A percentile compares a stretch with the other conserved stretches of the same genome.
Conservation (phyloP, 30 jellyfish, hydroid and myxozoan species). For the Pelagia noctiluca region DNA sequence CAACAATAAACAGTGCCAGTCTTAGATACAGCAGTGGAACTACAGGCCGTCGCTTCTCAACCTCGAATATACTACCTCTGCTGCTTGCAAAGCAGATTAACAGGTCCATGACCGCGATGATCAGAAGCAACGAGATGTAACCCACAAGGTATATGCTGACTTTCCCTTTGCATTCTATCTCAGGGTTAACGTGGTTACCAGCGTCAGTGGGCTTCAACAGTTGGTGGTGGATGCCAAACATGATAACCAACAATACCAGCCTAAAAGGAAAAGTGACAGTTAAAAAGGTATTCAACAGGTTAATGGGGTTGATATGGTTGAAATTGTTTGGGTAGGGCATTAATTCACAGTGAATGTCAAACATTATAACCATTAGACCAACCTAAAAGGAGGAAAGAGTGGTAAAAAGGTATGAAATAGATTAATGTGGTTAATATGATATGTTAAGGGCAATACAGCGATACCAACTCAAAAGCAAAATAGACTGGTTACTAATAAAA, state of each 20-base stretch:
- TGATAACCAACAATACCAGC: neutral
- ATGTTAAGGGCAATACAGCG: neutral
- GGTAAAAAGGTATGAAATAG: neutral
- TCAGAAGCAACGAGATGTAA: slow-evolving; percentile 61
- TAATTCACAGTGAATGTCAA: slow-evolving; percentile 54
- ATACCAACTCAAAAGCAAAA: too few species aligned
- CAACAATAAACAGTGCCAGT: slow-evolving; percentile 58
- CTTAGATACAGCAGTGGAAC: slow-evolving; percentile 80
- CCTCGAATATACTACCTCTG: slow-evolving; percentile 86
- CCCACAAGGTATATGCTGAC: slow-evolving; percentile 71
- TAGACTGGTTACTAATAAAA: too few species aligned
- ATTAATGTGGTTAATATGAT: neutral
- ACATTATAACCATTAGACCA: slow-evolving; percentile 21
- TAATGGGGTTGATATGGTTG: too few species aligned
- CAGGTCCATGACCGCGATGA: slow-evolving; percentile 63
- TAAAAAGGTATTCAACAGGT: too few species aligned
- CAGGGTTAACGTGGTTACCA: neutral
- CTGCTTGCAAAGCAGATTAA: slow-evolving; percentile 79
- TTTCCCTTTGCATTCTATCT: slow-evolving; percentile 53
- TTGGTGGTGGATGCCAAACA: slow-evolving; percentile 2
- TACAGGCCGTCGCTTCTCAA: slow-evolving; percentile 66
- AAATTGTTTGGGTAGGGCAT: too few species aligned
- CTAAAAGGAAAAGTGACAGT: slow-evolving; percentile 4
- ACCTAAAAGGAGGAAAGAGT: slow-evolving; percentile 45
- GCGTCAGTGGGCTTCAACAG: slow-evolving; percentile 26